Conservation (phyloP, 2,888 invertebrate genomes). For the Teleiodes luculella region DNA sequence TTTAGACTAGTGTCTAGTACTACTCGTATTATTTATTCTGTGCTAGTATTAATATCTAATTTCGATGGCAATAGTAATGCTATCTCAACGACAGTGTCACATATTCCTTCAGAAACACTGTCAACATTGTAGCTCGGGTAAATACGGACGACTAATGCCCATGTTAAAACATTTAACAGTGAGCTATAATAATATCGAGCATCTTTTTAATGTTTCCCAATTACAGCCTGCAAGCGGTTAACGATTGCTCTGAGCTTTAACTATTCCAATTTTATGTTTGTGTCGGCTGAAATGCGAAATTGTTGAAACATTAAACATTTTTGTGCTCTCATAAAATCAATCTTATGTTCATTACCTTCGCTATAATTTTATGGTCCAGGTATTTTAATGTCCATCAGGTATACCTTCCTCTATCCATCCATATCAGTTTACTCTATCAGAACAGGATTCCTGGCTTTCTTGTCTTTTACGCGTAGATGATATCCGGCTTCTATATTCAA, state of each 20-base stretch:
- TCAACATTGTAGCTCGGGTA: constrained; percentile 64
- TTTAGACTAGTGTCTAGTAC: too few species aligned
- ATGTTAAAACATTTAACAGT: constrained; percentile 71
- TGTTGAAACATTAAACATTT: constrained; percentile 22
- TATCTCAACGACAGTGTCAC: too few species aligned
- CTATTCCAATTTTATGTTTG: constrained; percentile 75
- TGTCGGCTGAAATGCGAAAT: constrained; percentile 57
- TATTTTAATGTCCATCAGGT: background rate
- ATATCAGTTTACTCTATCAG: too few species aligned
- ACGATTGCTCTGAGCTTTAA: constrained; percentile 73
- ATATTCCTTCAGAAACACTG: constrained; percentile 25
- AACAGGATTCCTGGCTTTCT: too few species aligned
- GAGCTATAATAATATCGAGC: constrained; percentile 69
- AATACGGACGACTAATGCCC: constrained; percentile 68
- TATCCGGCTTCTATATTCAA: too few species aligned
- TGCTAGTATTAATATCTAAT: too few species aligned
- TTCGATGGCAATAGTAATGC: too few species aligned
- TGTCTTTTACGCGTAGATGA: too few species aligned
- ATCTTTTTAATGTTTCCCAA: constrained; percentile 75
- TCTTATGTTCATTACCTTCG: background rate
- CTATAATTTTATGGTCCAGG: background rate
- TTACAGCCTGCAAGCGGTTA: constrained; percentile 72
- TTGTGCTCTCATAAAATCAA: background rate
- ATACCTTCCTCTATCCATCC: background rate
- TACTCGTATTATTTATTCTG: too few species aligned